A percentile compares a stretch with the other conserved stretches of the same genome.
Conservation (phyloP, 2,888 invertebrate species). For the Meiosimyza platycephala region DNA sequence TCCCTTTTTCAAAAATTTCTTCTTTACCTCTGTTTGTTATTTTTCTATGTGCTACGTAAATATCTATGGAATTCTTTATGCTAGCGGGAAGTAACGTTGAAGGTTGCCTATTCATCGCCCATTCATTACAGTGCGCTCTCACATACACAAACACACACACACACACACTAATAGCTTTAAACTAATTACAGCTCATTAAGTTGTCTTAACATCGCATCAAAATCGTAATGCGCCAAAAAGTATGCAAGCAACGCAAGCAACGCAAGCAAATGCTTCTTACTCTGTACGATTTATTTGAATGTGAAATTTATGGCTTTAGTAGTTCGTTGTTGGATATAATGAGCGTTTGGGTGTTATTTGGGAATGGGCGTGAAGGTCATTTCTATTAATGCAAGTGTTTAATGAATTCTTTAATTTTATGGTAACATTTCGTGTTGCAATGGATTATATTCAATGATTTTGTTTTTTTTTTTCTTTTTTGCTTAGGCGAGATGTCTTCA, state of each 20-base stretch:
- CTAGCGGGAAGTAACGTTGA: neutral
- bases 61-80: too few species aligned
- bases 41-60: too few species aligned
- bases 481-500: too few species aligned
- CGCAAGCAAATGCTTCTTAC: too few species aligned
- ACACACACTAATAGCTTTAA: conserved; percentile 46
- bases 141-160: conserved; percentile 25
- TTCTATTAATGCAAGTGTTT: too few species aligned
- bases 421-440: too few species aligned
- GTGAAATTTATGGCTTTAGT: conserved; percentile 9
- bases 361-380: too few species aligned
- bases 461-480: too few species aligned
- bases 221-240: conserved; percentile 11
- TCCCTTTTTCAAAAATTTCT: too few species aligned
- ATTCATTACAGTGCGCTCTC: neutral
- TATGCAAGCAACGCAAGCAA: conserved; percentile 5
- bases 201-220: conserved; percentile 45
- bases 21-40: too few species aligned
- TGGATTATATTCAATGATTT: too few species aligned
- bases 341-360: neutral
- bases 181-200: conserved; percentile 52
- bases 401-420: too few species aligned
- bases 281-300: neutral
- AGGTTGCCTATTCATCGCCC: neutral
- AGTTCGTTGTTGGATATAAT: neutral